A percentile compares a stretch with the other conserved stretches of the same genome.
Conservation (phyloP, 2,797 vertebrate genomes). For the Benthosema pterotum region DNA sequence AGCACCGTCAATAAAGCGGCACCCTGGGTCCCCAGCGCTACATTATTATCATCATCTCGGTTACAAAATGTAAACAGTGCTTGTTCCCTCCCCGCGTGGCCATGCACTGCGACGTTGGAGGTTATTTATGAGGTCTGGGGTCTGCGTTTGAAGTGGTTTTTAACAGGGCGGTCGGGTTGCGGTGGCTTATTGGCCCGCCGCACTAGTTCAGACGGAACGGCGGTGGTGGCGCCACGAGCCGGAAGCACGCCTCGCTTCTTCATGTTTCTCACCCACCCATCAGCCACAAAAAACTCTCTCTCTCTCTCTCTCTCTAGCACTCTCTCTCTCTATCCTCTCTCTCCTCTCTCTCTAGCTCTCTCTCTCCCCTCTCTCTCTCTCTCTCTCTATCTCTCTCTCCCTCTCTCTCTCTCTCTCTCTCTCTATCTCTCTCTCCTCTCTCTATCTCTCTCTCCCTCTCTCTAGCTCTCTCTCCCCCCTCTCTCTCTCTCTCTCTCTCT, state of each 20-base stretch:
- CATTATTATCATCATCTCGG: slow-evolving; percentile 15
- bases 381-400: no score
- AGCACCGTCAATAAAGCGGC: no score
- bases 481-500: no score
- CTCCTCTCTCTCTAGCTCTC: no score
- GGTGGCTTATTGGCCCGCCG: slow-evolving; percentile 13
- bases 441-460: not conserved
- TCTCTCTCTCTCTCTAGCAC: slow-evolving; percentile 11
- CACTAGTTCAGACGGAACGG: slow-evolving; percentile 13
- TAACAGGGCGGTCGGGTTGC: slow-evolving; percentile 22
- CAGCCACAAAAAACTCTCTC: not conserved
- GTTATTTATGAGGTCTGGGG: slow-evolving; percentile 35
- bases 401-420: slow-evolving; percentile 4
- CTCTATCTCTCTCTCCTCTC: no score
- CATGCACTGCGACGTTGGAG: slow-evolving; percentile 1
- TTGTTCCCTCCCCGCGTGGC: not conserved
- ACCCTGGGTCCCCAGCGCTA: not conserved
- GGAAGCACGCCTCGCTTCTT: slow-evolving; percentile 41
- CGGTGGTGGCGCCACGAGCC: slow-evolving; percentile 2
- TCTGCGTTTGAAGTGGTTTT: slow-evolving; percentile 27
- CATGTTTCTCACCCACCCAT: slow-evolving; percentile 19
- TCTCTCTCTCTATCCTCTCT: no score
- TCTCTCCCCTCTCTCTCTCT: not conserved
- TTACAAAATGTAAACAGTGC: slow-evolving; percentile 11
- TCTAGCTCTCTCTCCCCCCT: slow-evolving; percentile 3